A percentile compares a stretch with the other conserved stretches of the same genome.
phyloP scores from a whole-genome alignment of 2,888 invertebrate genomes.

The Leucophora obtusa region DNA sequence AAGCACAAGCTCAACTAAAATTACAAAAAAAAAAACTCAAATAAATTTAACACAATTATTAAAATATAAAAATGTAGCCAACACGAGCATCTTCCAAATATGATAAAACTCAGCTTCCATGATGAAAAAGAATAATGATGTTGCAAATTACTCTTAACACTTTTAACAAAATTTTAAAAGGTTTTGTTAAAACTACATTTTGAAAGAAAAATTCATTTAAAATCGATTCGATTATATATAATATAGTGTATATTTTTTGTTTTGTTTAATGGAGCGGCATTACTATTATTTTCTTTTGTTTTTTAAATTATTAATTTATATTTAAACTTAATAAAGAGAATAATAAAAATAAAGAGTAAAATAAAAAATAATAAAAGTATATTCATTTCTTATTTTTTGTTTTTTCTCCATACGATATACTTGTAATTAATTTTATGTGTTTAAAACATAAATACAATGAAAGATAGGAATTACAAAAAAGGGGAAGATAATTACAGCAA shows the following conservation, averaged over 20 bases:
- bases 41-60: too few species aligned
- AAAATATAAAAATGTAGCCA: background rate
- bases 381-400: conserved; percentile 24
- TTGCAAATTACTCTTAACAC: background rate
- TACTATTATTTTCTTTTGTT: conserved; percentile 55
- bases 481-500: background rate
- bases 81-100: conserved; percentile 39
- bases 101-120: conserved; percentile 27
- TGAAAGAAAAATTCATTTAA: conserved; percentile 26
- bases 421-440: conserved; percentile 39
- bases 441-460: conserved; percentile 54
- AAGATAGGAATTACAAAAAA: conserved; percentile 42
- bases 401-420: conserved; percentile 13
- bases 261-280: conserved; percentile 61
- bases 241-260: conserved; percentile 61
- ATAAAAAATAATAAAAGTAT: conserved; percentile 53
- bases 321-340: conserved; percentile 58
- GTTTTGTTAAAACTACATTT: background rate
- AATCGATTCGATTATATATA: conserved; percentile 59
- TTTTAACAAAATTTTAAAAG: background rate
- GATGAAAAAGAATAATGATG: conserved; percentile 8
- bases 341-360: conserved; percentile 47
- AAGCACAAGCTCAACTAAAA: too few species aligned
- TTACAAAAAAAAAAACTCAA: too few species aligned
- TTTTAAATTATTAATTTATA: conserved; percentile 55